These are phyloP conservation scores for Hypsopygia costalis DNA, from an alignment of 2,888 invertebrate species.

Conservation along the genomic window DNA sequence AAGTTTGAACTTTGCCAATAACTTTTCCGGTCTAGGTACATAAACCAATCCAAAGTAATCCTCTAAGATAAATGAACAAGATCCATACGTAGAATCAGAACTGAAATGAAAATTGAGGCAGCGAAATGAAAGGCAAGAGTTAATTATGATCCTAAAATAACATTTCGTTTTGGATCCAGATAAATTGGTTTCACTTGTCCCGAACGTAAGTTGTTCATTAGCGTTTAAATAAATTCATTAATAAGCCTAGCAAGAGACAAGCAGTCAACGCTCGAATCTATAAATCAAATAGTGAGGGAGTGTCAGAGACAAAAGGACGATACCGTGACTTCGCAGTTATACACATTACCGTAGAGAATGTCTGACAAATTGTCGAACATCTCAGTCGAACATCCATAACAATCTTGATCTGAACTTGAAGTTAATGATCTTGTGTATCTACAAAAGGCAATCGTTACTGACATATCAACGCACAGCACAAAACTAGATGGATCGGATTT, in stretches of 20 bases:
- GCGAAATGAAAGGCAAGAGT: conserved; percentile 23
- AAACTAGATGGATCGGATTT: no score
- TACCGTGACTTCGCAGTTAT: conserved; percentile 37
- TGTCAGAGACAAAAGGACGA: conserved; percentile 75
- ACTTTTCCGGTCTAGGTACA: conserved; percentile 1
- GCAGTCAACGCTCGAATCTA: conserved; percentile 72
- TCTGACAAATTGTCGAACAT: conserved; percentile 13
- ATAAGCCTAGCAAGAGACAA: conserved; percentile 69
- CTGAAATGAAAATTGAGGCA: conserved; percentile 9
- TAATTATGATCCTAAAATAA: conserved; percentile 60
- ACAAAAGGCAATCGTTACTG: no score
- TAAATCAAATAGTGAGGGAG: conserved; percentile 79
- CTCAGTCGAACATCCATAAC: no score
- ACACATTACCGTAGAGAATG: conserved; percentile 34
- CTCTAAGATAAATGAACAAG: conserved; percentile 7
- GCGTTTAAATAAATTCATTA: conserved; percentile 80
- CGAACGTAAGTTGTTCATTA: conserved; percentile 76
- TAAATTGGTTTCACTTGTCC: conserved; percentile 75
- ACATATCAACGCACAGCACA: no score
- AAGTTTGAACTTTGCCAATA: conserved; percentile 4
- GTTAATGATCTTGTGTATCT: no score
- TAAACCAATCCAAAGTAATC: conserved; percentile 7
- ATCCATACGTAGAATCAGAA: conserved; percentile 8
- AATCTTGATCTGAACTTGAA: no score
- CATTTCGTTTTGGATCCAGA: conserved; percentile 56